Evolutionary conservation across 2,888 invertebrate genomes (phyloP), one percentile per base, ranked within the genome.

Genomic region (Rhagonycha fulva): DNA sequence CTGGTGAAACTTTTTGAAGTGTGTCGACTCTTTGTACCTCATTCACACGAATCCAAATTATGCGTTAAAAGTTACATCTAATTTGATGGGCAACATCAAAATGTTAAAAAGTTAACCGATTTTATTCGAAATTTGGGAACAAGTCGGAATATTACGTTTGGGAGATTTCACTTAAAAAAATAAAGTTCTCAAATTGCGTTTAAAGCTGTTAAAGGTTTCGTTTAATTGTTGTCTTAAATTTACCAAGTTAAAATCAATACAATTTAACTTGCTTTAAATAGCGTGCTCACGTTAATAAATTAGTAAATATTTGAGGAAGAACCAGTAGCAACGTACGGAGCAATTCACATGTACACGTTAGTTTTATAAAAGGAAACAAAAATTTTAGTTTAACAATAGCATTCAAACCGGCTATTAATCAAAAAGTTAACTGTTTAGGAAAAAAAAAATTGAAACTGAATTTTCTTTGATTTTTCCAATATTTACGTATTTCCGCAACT

Each of bases 1-100:
- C 62, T 62, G 30, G 68, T 66, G 68, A 68, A 77, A 71, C 69
- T 71, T 74, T 73, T 74, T 74, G 26, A 77, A 74, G 71, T 74
- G 60, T 68, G 62, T 69, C 68, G 12, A 12, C 61, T 66, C 72
- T 74, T 73, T 26, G 14, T 62, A 12, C 70, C 4, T 62, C 11
- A 32, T 75, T 75, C 75, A 75, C 77, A 62, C 61, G 24, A 47
- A 11, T 9, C 28, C 72, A 60, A 23, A 14, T 71, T 73, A 24
- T 70, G 28, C 76, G 74, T 67, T 71, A 23, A 24, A 26, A 68
- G 32, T 32, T 9, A 30, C 24, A 14, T 3, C 19, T n/a, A 47
- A 47, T 47, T n/a, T n/a, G n/a, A 30, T 30, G 11, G 10, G 30
- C 11, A 30, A 30, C 11, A 30, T 11, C 5, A 26, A 26, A 26